Evolutionary conservation across 1,140 invertebrate genomes (phyloP).

Genomic region (Brachionus asplanchnoidis): DNA sequence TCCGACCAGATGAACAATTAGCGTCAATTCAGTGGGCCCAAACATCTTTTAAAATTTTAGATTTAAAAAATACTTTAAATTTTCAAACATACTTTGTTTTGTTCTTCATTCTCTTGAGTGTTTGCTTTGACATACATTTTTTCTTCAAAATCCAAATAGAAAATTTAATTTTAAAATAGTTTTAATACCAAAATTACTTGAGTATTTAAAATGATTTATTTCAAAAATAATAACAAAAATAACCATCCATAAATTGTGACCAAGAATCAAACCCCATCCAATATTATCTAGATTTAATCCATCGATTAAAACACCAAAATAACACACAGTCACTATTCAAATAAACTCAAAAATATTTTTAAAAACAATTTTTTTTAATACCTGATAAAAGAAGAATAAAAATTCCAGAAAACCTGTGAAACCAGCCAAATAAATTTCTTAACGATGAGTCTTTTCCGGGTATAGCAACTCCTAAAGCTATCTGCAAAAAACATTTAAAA

Average conservation of each 20-base stretch:
- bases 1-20: conserved; percentile 6
- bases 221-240: background rate
- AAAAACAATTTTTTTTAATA: background rate
- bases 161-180: background rate
- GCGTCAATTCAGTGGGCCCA: background rate
- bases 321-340: background rate
- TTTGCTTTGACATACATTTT: background rate
- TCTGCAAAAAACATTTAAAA: background rate
- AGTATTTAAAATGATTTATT: background rate
- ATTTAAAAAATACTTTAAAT: too few relatives aligned
- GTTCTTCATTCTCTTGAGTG: background rate
- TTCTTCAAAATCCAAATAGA: background rate
- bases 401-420: conserved; percentile 15
- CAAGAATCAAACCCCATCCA: conserved; percentile 21
- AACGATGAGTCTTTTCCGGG: background rate
- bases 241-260: background rate
- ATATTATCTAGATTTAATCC: background rate
- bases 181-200: background rate
- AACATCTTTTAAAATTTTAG: background rate
- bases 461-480: background rate
- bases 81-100: background rate
- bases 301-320: background rate
- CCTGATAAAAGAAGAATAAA: background rate
- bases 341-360: background rate
- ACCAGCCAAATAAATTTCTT: background rate